Conservation (phyloP, 2,113 vertebrate genomes). For the Panthera tigris region DNA sequence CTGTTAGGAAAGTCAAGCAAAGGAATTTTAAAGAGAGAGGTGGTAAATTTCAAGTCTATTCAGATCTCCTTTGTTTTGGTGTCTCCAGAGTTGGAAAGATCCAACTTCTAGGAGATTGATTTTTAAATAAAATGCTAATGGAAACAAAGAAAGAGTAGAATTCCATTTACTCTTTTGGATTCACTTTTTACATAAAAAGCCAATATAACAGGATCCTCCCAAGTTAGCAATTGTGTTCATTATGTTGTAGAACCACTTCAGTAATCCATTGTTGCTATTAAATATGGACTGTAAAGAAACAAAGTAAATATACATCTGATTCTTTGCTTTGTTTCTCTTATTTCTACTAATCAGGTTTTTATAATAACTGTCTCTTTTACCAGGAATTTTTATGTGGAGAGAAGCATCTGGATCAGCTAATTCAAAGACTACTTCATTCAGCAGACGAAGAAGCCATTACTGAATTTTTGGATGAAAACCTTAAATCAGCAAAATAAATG, state of each 20-base stretch:
- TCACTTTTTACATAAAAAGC: neutral
- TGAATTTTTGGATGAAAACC: slow-evolving; percentile 84
- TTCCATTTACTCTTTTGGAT: slow-evolving; percentile 17
- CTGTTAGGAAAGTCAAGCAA: neutral
- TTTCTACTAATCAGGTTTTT: slow-evolving; percentile 25
- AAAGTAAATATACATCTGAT: neutral
- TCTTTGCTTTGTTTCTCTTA: neutral
- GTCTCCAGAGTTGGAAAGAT: neutral
- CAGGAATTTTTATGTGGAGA: slow-evolving; percentile 93
- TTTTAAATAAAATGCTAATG: slow-evolving; percentile 42
- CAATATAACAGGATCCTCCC: neutral
- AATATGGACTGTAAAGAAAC: neutral
- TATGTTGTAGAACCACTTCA: neutral
- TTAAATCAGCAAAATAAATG: slow-evolving; percentile 74
- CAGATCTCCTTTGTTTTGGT: neutral
- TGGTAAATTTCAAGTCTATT: neutral
- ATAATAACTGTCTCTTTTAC: slow-evolving; percentile 16
- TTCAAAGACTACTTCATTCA: slow-evolving; percentile 86
- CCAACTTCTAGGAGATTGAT: neutral
- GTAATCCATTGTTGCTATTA: slow-evolving; percentile 2
- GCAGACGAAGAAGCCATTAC: slow-evolving; percentile 88
- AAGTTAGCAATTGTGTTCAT: neutral
- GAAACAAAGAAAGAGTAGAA: neutral
- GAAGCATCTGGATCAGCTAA: slow-evolving; percentile 88
- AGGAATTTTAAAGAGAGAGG: neutral